A percentile compares a stretch with the other conserved stretches of the same genome.
These are phyloP conservation scores for Drosophila biarmipes DNA, from an alignment of 1,140 invertebrate species.

Conservation along the genomic window DNA sequence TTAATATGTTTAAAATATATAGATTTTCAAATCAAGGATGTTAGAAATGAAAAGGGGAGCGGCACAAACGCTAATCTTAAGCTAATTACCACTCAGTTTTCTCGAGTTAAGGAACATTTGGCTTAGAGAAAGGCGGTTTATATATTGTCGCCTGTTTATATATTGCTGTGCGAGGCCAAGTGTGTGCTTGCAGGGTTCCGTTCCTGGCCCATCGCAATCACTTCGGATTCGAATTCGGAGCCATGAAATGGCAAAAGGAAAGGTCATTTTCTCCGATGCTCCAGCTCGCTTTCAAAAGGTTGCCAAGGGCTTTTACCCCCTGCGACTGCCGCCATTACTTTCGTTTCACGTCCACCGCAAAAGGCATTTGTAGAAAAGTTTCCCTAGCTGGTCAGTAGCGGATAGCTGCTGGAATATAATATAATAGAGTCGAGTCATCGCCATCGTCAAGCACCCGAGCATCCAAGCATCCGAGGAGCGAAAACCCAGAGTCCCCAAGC, in stretches of 20 bases:
- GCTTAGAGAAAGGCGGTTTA: conserved; percentile 1
- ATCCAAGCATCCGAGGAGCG: conserved; percentile 37
- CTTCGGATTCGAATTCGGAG: conserved; percentile 67
- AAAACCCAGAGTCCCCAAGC: conserved; percentile 41
- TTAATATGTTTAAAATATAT: not conserved
- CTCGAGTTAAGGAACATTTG: not conserved
- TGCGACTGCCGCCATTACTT: not conserved
- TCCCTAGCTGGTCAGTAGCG: conserved; percentile 62
- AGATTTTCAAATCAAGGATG: no score
- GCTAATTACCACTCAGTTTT: not conserved
- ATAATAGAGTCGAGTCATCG: conserved; percentile 79
- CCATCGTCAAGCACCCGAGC: conserved; percentile 11
- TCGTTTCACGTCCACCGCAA: conserved; percentile 3
- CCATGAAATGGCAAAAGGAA: conserved; percentile 71
- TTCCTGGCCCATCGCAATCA: conserved; percentile 56
- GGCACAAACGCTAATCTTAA: not conserved
- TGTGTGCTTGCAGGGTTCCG: conserved; percentile 31
- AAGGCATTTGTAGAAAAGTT: conserved; percentile 66
- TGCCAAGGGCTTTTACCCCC: conserved; percentile 70
- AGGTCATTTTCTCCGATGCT: conserved; percentile 78
- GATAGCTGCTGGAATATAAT: conserved; percentile 75
- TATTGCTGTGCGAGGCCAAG: conserved; percentile 8
- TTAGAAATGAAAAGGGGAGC: not conserved
- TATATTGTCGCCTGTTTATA: conserved; percentile 2
- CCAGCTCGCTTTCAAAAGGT: conserved; percentile 72